Percentiles rank a stretch among this genome's conserved stretches.
These are phyloP conservation scores for Astyanax mexicanus DNA, from an alignment of 2,797 vertebrate species.

Conservation along the genomic window DNA sequence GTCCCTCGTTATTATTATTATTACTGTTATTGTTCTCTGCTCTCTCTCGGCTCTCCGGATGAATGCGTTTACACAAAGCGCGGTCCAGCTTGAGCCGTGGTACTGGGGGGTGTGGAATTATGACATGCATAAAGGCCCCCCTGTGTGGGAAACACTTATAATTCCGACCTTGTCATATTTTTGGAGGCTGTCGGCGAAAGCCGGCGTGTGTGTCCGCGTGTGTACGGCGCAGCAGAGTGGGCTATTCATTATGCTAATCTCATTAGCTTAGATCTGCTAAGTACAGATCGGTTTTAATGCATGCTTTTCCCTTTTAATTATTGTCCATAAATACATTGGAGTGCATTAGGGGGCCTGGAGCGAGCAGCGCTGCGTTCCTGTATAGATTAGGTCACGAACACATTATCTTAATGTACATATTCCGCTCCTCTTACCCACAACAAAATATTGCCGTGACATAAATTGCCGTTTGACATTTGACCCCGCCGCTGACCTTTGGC, in stretches of 20 bases:
- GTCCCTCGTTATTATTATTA: not conserved
- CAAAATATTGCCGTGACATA: constrained; percentile 69
- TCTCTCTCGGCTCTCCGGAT: constrained; percentile 58
- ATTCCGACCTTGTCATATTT: constrained; percentile 84
- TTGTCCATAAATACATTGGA: constrained; percentile 85
- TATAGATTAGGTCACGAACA: constrained; percentile 79
- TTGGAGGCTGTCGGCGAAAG: constrained; percentile 75
- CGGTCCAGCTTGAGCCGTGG: constrained; percentile 58
- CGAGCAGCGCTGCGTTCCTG: constrained; percentile 69
- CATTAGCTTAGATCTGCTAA: constrained; percentile 88
- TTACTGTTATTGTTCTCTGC: constrained; percentile 44
- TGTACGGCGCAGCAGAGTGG: constrained; percentile 72
- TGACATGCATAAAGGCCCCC: constrained; percentile 69
- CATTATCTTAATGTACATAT: constrained; percentile 86
- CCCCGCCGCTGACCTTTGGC: constrained; percentile 64
- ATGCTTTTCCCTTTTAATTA: constrained; percentile 87
- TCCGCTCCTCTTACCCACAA: constrained; percentile 74
- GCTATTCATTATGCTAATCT: constrained; percentile 87
- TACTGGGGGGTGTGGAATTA: constrained; percentile 61
- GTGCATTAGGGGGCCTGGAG: constrained; percentile 78
- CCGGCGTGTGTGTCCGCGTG: constrained; percentile 64
- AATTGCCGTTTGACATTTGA: constrained; percentile 80
- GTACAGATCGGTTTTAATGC: constrained; percentile 84
- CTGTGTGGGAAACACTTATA: constrained; percentile 73
- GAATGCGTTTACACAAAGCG: constrained; percentile 72